Conservation (phyloP, 37 sponge, comb jelly and placozoan genomes). For the Beroe forskalii region DNA sequence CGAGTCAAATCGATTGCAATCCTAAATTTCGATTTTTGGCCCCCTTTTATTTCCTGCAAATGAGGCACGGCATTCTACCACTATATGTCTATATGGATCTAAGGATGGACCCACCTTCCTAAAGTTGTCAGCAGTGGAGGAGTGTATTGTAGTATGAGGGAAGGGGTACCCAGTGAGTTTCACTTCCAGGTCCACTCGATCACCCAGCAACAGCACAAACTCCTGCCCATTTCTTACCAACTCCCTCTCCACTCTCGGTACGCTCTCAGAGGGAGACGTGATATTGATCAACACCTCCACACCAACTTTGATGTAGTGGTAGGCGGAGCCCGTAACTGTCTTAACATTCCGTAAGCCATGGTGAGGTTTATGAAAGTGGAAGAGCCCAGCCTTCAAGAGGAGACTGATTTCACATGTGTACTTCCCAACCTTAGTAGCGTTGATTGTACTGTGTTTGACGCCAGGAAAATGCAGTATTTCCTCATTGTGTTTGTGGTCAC, state of each 20-base stretch:
- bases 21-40: no score
- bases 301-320: background rate
- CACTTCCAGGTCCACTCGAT: background rate
- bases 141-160: background rate
- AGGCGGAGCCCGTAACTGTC: background rate
- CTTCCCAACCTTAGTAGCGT: background rate
- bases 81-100: no score
- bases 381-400: background rate
- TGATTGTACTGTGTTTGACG: background rate
- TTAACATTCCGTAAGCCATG: background rate
- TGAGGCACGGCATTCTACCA: no score
- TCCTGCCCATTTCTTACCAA: background rate
- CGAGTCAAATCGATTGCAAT: no score
- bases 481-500: background rate
- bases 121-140: background rate
- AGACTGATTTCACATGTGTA: slow-evolving; percentile 14
- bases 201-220: background rate
- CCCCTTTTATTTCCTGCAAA: no score
- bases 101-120: background rate
- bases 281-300: background rate
- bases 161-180: background rate
- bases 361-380: background rate
- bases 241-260: background rate
- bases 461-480: background rate
- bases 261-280: background rate